phyloP scores from a whole-genome alignment of 2,888 invertebrate species.

The Macrosoma leucophasiata region DNA sequence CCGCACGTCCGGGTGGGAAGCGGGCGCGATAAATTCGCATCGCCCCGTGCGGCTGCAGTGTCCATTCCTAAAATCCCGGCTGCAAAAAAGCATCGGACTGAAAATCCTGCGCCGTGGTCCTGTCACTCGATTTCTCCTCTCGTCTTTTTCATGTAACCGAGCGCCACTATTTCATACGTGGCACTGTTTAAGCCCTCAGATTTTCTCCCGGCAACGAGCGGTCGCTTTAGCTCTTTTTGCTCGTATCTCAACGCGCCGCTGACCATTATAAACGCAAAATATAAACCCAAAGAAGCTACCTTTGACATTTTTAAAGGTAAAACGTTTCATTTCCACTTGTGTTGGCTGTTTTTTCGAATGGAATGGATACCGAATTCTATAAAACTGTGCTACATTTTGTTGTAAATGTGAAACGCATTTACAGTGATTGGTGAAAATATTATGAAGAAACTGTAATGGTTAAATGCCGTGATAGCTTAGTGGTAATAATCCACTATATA shows the following conservation, averaged over 20 bases:
- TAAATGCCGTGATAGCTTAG: too few species aligned
- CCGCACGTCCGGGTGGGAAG: constrained; percentile 46
- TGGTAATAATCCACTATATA: too few species aligned
- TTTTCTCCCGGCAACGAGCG: constrained; percentile 68
- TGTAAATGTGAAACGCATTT: too few species aligned
- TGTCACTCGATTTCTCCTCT: constrained; percentile 73
- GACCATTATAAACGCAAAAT: constrained; percentile 74
- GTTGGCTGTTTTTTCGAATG: constrained; percentile 50
- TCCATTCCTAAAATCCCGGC: constrained; percentile 58
- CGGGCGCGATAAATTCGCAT: constrained; percentile 62
- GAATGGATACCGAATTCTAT: constrained; percentile 39
- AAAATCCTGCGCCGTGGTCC: constrained; percentile 66
- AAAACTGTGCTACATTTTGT: constrained; percentile 34
- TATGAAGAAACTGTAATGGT: too few species aligned
- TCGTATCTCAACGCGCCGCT: constrained; percentile 60
- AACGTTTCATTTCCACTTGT: constrained; percentile 61
- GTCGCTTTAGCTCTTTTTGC: constrained; percentile 59
- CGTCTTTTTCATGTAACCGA: constrained; percentile 76
- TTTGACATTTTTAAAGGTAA: constrained; percentile 71
- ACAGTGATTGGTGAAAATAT: too few species aligned
- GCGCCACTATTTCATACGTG: constrained; percentile 73
- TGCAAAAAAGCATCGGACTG: constrained; percentile 66
- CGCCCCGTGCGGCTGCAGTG: constrained; percentile 51
- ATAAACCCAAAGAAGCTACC: constrained; percentile 71
- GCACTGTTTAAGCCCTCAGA: constrained; percentile 75